Evolutionary conservation across 2,797 vertebrate genomes (phyloP), one percentile per base, ranked within the genome.

Genomic region (Hozukius guyotensis): DNA sequence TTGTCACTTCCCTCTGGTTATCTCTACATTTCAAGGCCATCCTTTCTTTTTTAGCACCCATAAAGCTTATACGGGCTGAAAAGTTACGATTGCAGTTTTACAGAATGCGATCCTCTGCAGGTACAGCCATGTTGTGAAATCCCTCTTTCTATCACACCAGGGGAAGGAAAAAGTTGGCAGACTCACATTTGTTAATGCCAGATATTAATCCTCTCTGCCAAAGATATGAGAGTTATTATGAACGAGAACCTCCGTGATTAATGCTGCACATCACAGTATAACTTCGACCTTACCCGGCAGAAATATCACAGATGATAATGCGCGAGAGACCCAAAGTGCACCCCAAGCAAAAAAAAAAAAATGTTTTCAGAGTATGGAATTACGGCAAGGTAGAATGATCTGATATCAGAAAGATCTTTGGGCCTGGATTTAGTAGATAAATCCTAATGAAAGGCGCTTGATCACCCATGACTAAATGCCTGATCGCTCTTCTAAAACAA

Each of bases 11-110:
- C 46, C 38, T 62, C 59, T 68, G 34, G 60, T 81, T 83, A 87
- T 72, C 56, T 38, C 13, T 42, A 55, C 18, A 78, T 80, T 27
- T 6, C 7, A 13, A 75, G 18, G 68, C 70, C 55, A 53, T 64
- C 31, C 32, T n/a, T 70, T 73, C 20, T 66, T 64, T 59, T 83
- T 84, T 55, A 62, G 61, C 31, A 64, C 24, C 52, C 20, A 74
- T 89, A 86, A 89, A 88, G 55, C 38, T 79, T 82, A 77, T 67
- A 80, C 12, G 2, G 20, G 34, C 84, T 86, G 31, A 77, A 69
- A 59, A 75, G 70, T 82, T 84, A 77, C 38, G 46, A 82, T 68
- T 78, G 62, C 34, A 59, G 12, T 81, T 85, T 86, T 73, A 75
- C 70, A 61, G 52, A 84, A 78, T 31, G 55, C 20, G 13, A 63